phyloP scores from a whole-genome alignment of 2,113 vertebrate genomes.

The Semnornis frantzii region DNA sequence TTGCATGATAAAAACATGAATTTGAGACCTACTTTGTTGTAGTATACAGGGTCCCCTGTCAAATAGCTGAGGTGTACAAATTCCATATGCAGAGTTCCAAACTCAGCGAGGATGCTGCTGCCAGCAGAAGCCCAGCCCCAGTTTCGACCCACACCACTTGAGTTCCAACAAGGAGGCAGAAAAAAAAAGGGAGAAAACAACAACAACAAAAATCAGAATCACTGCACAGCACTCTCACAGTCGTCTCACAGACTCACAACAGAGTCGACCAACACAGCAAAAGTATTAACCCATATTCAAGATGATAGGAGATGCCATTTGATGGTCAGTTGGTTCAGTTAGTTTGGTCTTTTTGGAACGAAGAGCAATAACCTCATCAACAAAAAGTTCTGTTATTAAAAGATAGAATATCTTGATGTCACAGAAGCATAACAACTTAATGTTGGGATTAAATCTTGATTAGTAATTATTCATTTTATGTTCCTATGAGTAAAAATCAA shows the following conservation, averaged over 20 bases:
- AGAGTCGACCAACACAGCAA: not conserved
- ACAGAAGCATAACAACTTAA: not conserved
- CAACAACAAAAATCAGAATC: not conserved
- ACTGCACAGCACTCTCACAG: not conserved
- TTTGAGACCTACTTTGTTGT: conserved; percentile 87
- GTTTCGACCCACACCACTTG: conserved; percentile 96
- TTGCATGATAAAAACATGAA: not conserved
- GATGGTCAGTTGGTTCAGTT: not conserved
- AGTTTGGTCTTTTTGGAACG: not conserved
- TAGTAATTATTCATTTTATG: not conserved
- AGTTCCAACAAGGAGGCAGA: not conserved
- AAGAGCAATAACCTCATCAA: not conserved
- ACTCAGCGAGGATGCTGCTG: conserved; percentile 97
- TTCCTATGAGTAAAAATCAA: not conserved
- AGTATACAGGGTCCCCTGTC: conserved; percentile 93
- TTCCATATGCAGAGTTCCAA: conserved; percentile 98
- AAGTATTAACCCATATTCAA: not conserved
- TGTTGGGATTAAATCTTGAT: fast-evolving
- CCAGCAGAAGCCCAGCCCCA: conserved; percentile 99
- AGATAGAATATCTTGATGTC: not conserved
- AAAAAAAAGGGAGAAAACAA: not conserved
- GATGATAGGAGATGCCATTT: not conserved
- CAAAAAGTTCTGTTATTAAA: not conserved
- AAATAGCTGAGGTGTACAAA: conserved; percentile 97
- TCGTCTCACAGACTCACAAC: no score